These are phyloP conservation scores for Gila orcuttii DNA, from an alignment of 2,113 vertebrate genomes.

Conservation along the genomic window DNA sequence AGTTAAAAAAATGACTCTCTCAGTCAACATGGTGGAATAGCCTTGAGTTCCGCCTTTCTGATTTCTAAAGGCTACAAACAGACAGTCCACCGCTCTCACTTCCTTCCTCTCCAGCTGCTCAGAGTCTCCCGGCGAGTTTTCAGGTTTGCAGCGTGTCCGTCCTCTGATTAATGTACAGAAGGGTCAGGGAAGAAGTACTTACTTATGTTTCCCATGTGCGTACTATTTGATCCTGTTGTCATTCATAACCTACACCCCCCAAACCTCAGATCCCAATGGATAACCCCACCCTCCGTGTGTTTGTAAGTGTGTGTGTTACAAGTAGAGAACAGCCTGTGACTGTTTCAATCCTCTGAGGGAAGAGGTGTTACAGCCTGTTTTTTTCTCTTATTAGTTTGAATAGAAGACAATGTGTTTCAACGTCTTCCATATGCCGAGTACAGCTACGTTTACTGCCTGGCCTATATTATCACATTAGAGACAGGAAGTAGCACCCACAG, in stretches of 20 bases:
- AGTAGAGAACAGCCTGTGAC: conserved; percentile 28
- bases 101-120: conserved; percentile 37
- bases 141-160: not conserved
- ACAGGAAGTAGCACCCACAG: conserved; percentile 57
- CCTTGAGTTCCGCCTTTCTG: not conserved
- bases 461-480: conserved; percentile 39
- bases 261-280: not conserved
- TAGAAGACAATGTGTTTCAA: conserved; percentile 36
- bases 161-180: not conserved
- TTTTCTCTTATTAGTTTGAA: conserved; percentile 22
- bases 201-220: conserved; percentile 49
- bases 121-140: not conserved
- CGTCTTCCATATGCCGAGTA: conserved; percentile 47
- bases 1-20: not conserved
- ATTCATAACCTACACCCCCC: conserved; percentile 47
- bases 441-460: conserved; percentile 17
- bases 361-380: conserved; percentile 39
- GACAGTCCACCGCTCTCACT: conserved; percentile 5
- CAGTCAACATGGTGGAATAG: not conserved
- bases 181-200: conserved; percentile 41
- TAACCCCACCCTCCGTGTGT: not conserved
- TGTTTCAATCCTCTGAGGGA: conserved; percentile 26
- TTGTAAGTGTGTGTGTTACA: conserved; percentile 25
- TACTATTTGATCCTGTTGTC: conserved; percentile 51
- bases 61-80: not conserved